Evolutionary conservation across 2,113 vertebrate species (phyloP), one percentile per base, ranked within the genome.

Genomic region (Psammodynastes pulverulentus): DNA sequence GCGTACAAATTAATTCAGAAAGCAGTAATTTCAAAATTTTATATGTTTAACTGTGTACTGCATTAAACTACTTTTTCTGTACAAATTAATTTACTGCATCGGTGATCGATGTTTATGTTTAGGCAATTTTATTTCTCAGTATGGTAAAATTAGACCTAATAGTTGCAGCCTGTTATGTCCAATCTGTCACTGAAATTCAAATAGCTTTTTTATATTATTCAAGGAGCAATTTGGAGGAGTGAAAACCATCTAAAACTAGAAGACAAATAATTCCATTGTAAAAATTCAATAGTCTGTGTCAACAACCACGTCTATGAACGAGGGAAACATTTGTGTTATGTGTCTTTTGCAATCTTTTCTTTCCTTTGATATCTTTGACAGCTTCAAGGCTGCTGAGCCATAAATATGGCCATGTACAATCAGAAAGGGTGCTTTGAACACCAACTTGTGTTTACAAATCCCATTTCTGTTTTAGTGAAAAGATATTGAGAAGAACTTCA

Each of bases 41-140:
- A 97, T 97, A 97, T 97, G 97, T 98, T 98, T 97, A 98, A 98
- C 72, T 98, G 98, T 97, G 97, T 97, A 97, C 96, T 96, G 97
- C 97, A 98, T 97, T 98, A 97, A 98, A 98, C 96, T 97, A 97
- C 96, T 98, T 98, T 97, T 91, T 98, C 96, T 97, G 97, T 98
- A 98, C 97, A 98, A 98, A 98, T 98, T 98, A 98, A 98, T 98
- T 98, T 98, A 97, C 97, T 98, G 98, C 98, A 98, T 98, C 98
- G 98, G 97, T 98, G 98, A 98, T 98, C 97, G 98, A 98, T 98
- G 98, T 98, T 98, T 98, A 98, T 97, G 97, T 98, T 98, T 97
- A 98, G 97, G 97, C 98, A 98, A 98, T 98, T 98, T 98, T 98
- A 98, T 98, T 98, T 97, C 97, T 98, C 98, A 98, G 97, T 98